These are phyloP conservation scores for Amphimallon solstitiale DNA, from an alignment of 2,888 invertebrate genomes.

Conservation along the genomic window DNA sequence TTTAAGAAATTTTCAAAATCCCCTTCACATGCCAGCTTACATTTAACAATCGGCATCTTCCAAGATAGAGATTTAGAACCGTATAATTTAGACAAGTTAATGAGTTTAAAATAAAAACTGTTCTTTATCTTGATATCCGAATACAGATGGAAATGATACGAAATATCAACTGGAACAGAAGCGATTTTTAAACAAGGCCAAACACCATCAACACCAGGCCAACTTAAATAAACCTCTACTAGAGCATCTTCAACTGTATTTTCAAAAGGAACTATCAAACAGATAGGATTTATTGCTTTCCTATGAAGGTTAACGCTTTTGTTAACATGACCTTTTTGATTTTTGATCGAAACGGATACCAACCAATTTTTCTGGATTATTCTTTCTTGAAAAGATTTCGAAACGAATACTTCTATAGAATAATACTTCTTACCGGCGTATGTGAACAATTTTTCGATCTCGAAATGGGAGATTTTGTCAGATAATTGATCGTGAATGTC, in stretches of 20 bases:
- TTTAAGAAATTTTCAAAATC: constrained; percentile 50
- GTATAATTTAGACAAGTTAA: constrained; percentile 27
- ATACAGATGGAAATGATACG: constrained; percentile 53
- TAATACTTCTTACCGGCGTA: constrained; percentile 52
- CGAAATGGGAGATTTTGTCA: constrained; percentile 46
- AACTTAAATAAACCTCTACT: constrained; percentile 49
- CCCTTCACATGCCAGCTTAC: constrained; percentile 48
- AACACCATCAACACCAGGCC: constrained; percentile 43
- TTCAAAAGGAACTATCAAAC: constrained; percentile 52
- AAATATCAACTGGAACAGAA: constrained; percentile 52
- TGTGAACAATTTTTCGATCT: constrained; percentile 40
- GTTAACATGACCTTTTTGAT: constrained; percentile 35
- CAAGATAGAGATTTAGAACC: constrained; percentile 2
- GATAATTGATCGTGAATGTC: constrained; percentile 52
- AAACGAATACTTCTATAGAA: constrained; percentile 54
- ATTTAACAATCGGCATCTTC: constrained; percentile 43
- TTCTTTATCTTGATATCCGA: neutral
- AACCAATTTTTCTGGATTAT: constrained; percentile 51
- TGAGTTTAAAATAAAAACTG: constrained; percentile 17
- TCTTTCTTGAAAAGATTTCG: constrained; percentile 52
- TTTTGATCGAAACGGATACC: constrained; percentile 48
- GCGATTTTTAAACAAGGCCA: constrained; percentile 51
- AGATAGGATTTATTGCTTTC: constrained; percentile 45
- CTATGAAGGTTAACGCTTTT: constrained; percentile 46
- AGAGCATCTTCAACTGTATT: constrained; percentile 46